Evolutionary conservation across 2,888 invertebrate species (phyloP), one percentile per base, ranked within the genome.

Genomic region (Epistrophella euchroma): DNA sequence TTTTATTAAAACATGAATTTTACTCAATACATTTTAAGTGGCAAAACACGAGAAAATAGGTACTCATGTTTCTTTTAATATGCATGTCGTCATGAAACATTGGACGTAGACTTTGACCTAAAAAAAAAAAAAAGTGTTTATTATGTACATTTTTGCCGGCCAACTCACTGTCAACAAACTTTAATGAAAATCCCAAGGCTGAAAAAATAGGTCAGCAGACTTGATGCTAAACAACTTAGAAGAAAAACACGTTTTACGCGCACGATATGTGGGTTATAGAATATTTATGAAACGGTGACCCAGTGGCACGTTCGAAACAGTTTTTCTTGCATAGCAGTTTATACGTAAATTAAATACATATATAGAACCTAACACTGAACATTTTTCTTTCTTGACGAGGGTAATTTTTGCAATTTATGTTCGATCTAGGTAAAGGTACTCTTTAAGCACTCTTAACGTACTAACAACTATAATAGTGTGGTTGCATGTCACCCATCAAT

Each of bases 171-270:
- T 4, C 13, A 17, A 62, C 4, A 47, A 47, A 47, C 47, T 45
- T 47, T 35, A 19, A 45, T 47, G 10, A 64, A 32, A 64, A 19
- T 11, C 13, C 15, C 19, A 47, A 40, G 37, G 19, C 22, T n/a
- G 2, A 35, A 11, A 13, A 66, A 66, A 19, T 66, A 47, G 66
- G 66, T 66, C 66, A 66, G 45, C 47, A 47, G 32, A 32, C 47
- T 45, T 47, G 64, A 4, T 45, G 45, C 6, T 43, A 28, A 43
- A 4, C 25, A 62, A 40, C 28, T 62, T 19, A 45, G 17, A 9
- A 45, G 1, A 35, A 50, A 22, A 22, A 50, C 5, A 43, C 19
- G 13, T 9, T 47, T 64, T 4, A 13, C 15, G 66, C 10, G 35
- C 45, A 47, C 22, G 62, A 43, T 10, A 62, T 62, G 40, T 28